Base-by-base conservation (phyloP, 2,888 invertebrate species). In the Idaea biselata region DNA sequence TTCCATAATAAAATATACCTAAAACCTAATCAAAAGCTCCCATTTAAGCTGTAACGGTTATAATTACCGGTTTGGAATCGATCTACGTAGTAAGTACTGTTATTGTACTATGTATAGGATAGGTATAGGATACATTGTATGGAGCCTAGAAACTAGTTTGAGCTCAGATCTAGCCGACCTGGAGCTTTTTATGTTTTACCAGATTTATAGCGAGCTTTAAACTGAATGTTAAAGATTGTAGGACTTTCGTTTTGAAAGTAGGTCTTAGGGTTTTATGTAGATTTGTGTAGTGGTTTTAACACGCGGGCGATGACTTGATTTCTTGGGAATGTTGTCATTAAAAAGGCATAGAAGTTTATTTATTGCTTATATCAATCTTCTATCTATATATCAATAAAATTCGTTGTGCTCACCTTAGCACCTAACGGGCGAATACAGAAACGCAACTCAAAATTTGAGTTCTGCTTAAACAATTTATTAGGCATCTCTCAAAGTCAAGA, bases 141-240 rank as follows among this genome's bases (percentile, higher is more conserved):
- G 44, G 14, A 44, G 8, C 44, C 3, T 8, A 44, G 44, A 44
- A 44, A 44, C 44, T 7, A 44, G 44, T 44, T 44, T 44, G 44
- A 44, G 44, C 44, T 44, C 44, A 44, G 44, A 44, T 44, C 44
- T 44, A 44, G 44, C 44, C 44, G 44, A 44, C 44, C 44, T 44
- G 11, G 44, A 44, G 44, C 44, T 44, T 44, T 44, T 44, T 44
- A 44, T 44, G 44, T 44, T 44, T 44, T 44, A 44, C 44, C 44
- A 44, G 44, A 44, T 44, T 44, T 44, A 44, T 44, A 44, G 44
- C 8, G 44, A 44, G 44, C 44, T 44, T 44, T 44, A 44, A 7
- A 44, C 14, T 44, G 44, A 44, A 44, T 44, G 44, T 44, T 14
- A 11, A 44, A 1, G 25, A 25, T 25, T 25, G 25, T 1, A 1